Evolutionary conservation across 2,113 vertebrate species (phyloP), one percentile per base, ranked within the genome.

Genomic region (Pavo muticus): DNA sequence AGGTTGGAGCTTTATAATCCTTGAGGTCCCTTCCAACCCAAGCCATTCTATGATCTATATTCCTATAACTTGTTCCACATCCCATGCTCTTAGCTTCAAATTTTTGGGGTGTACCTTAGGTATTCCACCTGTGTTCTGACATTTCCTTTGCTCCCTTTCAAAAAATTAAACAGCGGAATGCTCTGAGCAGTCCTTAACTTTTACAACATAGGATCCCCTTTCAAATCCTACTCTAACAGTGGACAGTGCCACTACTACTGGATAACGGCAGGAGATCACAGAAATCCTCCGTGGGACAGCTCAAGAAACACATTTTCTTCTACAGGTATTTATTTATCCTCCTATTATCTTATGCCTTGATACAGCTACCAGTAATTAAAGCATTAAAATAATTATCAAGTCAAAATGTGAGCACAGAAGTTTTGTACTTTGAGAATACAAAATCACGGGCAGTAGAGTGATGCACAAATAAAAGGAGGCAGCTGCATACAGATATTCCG

Each of bases 401-500:
- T 39, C n/a, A 84, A 81, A 80, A 56, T 8, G 50, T 37, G 13
- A 90, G 60, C 45, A 70, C 32, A 52, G 84, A 60, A 52, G 29
- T 44, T 44, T 2, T 39, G 15, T 69, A 60, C 5, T 57, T 27
- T 39, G 2, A 56, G 13, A 73, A 21, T 20, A 56, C 23, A 57
- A 80, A 64, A 47, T 25, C 29, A 73, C 0, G 2, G 9, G 37
- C 24, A 78, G 63, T 8, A 27, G 35, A 73, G 0, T 2, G 4
- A 83, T 42, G 18, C 9, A 18, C 42, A 39, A 44, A 71, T 2
- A n/a, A 4, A 35, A 79, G 44, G 63, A 82, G 18, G 30, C 15
- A 64, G 25, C 1, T 79, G 40, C 50, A 7, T 3, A 42, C 14
- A 45, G 59, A 37, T 64, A 32, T 70, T 57, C 44, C 24, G 6